Evolutionary conservation across 2,113 vertebrate species (phyloP).

Genomic region (Aplodontia rufa): DNA sequence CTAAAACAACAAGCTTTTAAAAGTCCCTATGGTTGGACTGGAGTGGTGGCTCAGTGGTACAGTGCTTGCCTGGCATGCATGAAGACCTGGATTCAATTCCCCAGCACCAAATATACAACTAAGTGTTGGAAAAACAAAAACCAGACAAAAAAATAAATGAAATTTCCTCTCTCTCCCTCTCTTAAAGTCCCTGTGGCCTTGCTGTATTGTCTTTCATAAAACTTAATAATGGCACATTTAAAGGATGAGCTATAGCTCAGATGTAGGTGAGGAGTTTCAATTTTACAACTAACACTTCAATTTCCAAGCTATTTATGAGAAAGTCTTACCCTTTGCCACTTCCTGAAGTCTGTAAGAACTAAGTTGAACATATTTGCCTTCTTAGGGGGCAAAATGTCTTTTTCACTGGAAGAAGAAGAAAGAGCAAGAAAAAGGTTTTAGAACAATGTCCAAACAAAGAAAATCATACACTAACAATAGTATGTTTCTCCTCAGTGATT

Average conservation of each 20-base stretch:
- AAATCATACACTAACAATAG: neutral
- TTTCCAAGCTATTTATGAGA: neutral
- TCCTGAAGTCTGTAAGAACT: slow-evolving; percentile 72
- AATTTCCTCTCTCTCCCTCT: too few species aligned
- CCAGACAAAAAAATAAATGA: too few species aligned
- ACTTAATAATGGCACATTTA: neutral
- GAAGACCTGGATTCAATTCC: too few species aligned
- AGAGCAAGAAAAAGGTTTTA: slow-evolving; percentile 38
- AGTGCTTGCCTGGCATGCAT: too few species aligned
- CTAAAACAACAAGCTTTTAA: too few species aligned
- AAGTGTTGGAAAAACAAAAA: too few species aligned
- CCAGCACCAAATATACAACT: too few species aligned
- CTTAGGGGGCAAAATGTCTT: neutral
- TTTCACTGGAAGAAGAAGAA: slow-evolving; percentile 63
- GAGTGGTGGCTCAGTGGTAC: too few species aligned
- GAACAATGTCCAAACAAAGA: slow-evolving; percentile 4
- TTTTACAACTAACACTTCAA: neutral
- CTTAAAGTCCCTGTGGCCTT: neutral
- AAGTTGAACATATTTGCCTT: slow-evolving; percentile 34
- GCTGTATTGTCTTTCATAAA: neutral
- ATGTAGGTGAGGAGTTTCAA: neutral
- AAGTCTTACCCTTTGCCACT: slow-evolving; percentile 76
- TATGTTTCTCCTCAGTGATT: neutral
- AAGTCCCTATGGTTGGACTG: too few species aligned
- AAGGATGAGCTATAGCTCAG: neutral